Evolutionary conservation across 1,140 invertebrate species (phyloP), one percentile per base, ranked within the genome.

Genomic region (Radopholus similis): DNA sequence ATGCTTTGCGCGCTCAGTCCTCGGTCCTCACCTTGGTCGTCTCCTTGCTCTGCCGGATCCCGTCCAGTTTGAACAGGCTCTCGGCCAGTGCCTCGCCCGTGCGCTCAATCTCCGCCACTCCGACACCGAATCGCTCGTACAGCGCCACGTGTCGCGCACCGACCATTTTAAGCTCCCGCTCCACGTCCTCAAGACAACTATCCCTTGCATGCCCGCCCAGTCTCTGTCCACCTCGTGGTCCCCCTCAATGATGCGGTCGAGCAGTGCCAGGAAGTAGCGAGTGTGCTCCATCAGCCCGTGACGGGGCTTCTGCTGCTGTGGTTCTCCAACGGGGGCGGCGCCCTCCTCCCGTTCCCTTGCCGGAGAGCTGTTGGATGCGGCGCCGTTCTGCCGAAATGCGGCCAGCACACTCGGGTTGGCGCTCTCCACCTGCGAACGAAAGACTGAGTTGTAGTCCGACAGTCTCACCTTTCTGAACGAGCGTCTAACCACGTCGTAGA

Each of bases 381-480:
- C 32, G n/a, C 18, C 18, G 35, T 55, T 35, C 11, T 58, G 56
- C 26, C 37, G 38, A 44, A 66, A 66, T 60, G 54, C 64, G 18
- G 23, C 23, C n/a, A 32, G 26, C 30, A 66, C 56, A n/a, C 28
- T 18, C 9, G 35, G 35, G 18, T 35, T 18, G 13, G 35, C 28
- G 58, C 64, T 63, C 34, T 66, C 54, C 15, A 60, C 44, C 64
- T 65, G 23, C 18, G 13, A 59, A 44, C 23, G 13, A 15, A 59
- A 35, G 26, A 5, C 15, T 42, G 44, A 54, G 26, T 62, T 38
- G 15, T 58, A 58, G n/a, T 13, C 11, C 30, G 9, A 15, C 38
- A 26, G 37, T 38, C 21, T 44, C 28, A 75, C 74, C 55, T 73
- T 59, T 42, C 66, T 37, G 58, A 75, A 73, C 21, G 60, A 77